A percentile compares a stretch with the other conserved stretches of the same genome.
These are phyloP conservation scores for Patella vulgata DNA, from an alignment of 1,140 invertebrate genomes.

Conservation along the genomic window DNA sequence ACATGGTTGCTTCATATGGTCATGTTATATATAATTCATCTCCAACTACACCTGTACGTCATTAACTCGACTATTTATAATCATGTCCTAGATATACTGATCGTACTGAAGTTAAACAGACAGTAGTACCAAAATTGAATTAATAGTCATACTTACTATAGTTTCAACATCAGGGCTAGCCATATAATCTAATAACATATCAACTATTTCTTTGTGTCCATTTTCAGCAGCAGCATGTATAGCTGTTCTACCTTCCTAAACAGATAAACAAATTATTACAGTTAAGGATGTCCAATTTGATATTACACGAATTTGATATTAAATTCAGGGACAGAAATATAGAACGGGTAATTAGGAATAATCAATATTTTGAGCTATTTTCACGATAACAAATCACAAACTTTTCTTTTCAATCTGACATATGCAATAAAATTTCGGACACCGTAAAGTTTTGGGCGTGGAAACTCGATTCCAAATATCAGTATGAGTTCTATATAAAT, in stretches of 20 bases:
- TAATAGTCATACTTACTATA: constrained; percentile 55
- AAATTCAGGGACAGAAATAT: neutral
- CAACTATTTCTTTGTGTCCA: constrained; percentile 60
- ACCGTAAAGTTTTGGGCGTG: no score
- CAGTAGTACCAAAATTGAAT: no score
- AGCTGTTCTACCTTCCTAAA: constrained; percentile 65
- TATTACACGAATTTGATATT: neutral
- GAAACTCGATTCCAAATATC: no score
- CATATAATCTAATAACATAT: constrained; percentile 60
- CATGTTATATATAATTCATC: no score
- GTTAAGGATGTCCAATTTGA: neutral
- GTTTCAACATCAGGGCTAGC: constrained; percentile 58
- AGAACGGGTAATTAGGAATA: neutral
- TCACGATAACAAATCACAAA: neutral
- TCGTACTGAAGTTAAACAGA: no score
- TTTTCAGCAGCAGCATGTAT: constrained; percentile 63
- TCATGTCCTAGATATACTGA: no score
- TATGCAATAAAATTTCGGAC: no score
- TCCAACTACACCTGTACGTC: no score
- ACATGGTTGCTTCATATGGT: no score
- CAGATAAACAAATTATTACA: neutral
- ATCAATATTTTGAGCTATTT: neutral
- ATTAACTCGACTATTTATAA: no score
- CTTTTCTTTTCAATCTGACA: no score
- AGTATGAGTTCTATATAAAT: no score